Base-by-base conservation (phyloP, 2,888 invertebrate species). In the Tenthredo scrophulariae region DNA sequence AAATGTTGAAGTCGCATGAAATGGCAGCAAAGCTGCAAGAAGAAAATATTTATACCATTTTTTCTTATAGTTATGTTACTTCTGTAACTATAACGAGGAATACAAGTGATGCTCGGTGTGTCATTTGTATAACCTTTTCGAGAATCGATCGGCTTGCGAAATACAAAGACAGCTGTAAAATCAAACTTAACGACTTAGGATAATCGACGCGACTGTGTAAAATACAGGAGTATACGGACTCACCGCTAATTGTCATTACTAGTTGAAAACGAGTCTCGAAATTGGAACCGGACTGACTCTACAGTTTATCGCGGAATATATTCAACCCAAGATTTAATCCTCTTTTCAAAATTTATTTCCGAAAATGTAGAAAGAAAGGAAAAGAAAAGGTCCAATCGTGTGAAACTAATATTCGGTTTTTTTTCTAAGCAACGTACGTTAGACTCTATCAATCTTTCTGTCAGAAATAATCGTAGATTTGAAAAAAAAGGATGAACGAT, bases 81-180 rank as follows among this genome's bases (percentile, higher is more conserved):
- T 46, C 2, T 18, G 9, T 26, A 62, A 26, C 26, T 58, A 58
- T 0, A n/a, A n/a, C n/a, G 29, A 70, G 37, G 15, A 7, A 13
- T 43, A 3, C 13, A 37, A n/a, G 37, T n/a, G 37, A 70, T 37
- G 10, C 33, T 70, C n/a, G 70, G 9, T 37, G n/a, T 70, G 33
- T 37, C 70, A 70, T 70, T 70, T 70, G 33, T 70, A 70, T 70
- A 70, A 70, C 37, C 37, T 70, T 22, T 62, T 37, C 37, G n/a
- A 70, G 37, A 29, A 70, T 67, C 33, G 67, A 22, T 58, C 18
- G 33, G 37, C 37, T 37, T 37, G 37, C 18, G n/a, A 70, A 70
- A 70, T 37, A 37, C 15, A 15, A 7, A 15, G 5, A 70, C 10
- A 70, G 70, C 33, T 70, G 70, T 70, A 37, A 70, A 70, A 70